Percentiles rank a stretch among this genome's conserved stretches.
phyloP scores from a whole-genome alignment of 1,140 invertebrate genomes.

The Temnothorax curvispinosus region DNA sequence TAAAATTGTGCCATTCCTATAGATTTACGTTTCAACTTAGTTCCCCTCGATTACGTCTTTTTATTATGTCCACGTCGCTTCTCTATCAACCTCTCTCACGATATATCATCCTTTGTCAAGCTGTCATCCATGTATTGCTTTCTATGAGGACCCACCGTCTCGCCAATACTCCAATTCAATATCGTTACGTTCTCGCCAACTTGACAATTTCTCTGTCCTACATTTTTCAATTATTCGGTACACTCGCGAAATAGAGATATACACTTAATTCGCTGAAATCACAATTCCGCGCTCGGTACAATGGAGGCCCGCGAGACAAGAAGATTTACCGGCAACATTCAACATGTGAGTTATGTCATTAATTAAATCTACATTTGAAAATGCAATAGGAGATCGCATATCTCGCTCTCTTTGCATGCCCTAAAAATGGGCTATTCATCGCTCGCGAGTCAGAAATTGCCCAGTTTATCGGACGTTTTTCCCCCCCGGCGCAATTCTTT shows the following conservation, averaged over 20 bases:
- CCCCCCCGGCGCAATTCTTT: conserved; percentile 2
- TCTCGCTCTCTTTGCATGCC: conserved; percentile 14
- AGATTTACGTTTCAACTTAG: conserved; percentile 31
- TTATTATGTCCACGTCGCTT: conserved; percentile 41
- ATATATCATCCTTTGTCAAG: conserved; percentile 54
- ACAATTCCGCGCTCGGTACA: conserved; percentile 1
- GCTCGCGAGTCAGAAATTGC: neutral
- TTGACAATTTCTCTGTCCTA: conserved; percentile 43
- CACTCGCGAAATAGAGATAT: conserved; percentile 44
- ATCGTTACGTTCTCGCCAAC: conserved; percentile 39
- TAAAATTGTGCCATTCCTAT: neutral
- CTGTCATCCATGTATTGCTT: conserved; percentile 54
- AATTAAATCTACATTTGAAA: conserved; percentile 41
- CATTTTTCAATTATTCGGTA: conserved; percentile 51
- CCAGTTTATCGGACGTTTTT: conserved; percentile 37
- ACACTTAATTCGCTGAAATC: conserved; percentile 28
- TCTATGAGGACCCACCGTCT: conserved; percentile 47
- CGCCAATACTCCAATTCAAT: conserved; percentile 51
- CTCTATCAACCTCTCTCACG: conserved; percentile 28
- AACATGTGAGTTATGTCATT: conserved; percentile 3
- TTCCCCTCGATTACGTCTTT: neutral
- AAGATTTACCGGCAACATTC: conserved; percentile 5
- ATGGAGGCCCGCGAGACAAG: neutral
- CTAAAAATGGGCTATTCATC: conserved; percentile 27
- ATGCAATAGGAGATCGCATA: conserved; percentile 27